phyloP scores from a whole-genome alignment of 2,888 invertebrate genomes.

The Athrips mouffetella region DNA sequence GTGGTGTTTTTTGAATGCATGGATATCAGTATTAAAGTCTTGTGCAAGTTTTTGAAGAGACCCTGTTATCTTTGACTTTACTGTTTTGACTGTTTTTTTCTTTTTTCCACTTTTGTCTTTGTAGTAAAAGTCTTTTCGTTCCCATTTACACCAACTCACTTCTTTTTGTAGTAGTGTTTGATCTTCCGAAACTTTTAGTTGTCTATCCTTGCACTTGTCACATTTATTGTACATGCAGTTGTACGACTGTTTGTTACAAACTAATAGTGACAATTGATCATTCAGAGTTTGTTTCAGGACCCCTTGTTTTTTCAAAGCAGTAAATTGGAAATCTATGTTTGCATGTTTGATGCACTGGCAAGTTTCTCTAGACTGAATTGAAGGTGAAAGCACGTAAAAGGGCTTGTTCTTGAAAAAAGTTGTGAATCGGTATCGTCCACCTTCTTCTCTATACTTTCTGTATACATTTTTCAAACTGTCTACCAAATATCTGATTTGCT shows the following conservation, averaged over 20 bases:
- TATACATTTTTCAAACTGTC: slow-evolving; percentile 11
- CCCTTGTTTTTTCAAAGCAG: not conserved
- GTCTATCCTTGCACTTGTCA: not conserved
- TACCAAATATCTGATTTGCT: slow-evolving; percentile 15
- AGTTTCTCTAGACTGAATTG: slow-evolving; percentile 13
- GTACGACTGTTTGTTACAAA: not conserved
- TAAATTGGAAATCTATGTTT: slow-evolving; percentile 6
- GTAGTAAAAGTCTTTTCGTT: slow-evolving; percentile 5
- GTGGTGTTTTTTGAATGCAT: slow-evolving; percentile 18
- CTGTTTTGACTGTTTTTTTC: not conserved
- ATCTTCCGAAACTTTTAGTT: not conserved
- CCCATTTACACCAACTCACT: slow-evolving; percentile 3
- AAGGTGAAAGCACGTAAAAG: slow-evolving; percentile 20
- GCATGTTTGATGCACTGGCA: slow-evolving; percentile 10
- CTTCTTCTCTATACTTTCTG: slow-evolving; percentile 15
- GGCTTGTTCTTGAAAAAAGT: slow-evolving; percentile 16
- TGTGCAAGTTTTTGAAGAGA: slow-evolving; percentile 1
- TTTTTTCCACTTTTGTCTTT: slow-evolving; percentile 5
- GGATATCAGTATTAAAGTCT: slow-evolving; percentile 1
- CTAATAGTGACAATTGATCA: not conserved
- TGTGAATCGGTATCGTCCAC: slow-evolving; percentile 12
- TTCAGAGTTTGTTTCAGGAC: not conserved
- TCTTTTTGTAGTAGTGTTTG: slow-evolving; percentile 2
- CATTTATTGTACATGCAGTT: slow-evolving; percentile 6
- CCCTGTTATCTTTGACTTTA: slow-evolving; percentile 1